phyloP scores from a whole-genome alignment of 2,888 invertebrate species.

The Netelia inedita region DNA sequence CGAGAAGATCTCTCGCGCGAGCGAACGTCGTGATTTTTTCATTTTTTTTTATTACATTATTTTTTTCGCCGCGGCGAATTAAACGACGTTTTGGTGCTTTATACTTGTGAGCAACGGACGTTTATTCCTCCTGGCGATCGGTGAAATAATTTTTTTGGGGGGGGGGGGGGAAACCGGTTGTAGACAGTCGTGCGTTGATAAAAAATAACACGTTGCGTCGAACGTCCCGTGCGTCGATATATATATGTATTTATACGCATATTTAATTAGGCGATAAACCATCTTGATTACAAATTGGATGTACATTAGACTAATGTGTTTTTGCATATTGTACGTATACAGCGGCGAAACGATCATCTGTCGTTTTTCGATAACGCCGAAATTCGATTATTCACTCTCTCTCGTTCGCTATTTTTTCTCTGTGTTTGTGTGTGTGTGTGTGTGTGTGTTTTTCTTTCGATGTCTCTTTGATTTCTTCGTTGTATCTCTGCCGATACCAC shows the following conservation, averaged over 20 bases:
- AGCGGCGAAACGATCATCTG: constrained; percentile 5
- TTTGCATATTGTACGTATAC: constrained; percentile 33
- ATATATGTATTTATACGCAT: constrained; percentile 15
- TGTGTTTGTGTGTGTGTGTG: constrained; percentile 1
- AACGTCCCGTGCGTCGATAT: background rate
- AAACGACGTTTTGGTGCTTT: constrained; percentile 42
- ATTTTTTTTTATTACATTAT: constrained; percentile 5
- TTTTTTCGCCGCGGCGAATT: constrained; percentile 22
- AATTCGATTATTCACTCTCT: constrained; percentile 26
- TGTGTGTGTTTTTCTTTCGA: constrained; percentile 6
- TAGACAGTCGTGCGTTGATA: background rate
- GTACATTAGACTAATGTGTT: constrained; percentile 61
- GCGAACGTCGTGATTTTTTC: constrained; percentile 13
- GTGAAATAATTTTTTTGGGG: constrained; percentile 45
- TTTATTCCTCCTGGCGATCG: constrained; percentile 31
- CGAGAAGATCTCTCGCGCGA: constrained; percentile 59
- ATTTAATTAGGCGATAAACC: constrained; percentile 59
- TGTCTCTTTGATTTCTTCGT: background rate
- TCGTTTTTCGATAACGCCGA: constrained; percentile 26
- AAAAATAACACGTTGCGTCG: background rate
- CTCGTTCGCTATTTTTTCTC: background rate
- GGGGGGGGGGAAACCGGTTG: constrained; percentile 44
- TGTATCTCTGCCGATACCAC: constrained; percentile 21
- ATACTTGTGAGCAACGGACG: constrained; percentile 11
- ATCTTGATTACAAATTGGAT: constrained; percentile 67